phyloP scores from a whole-genome alignment of 2,888 invertebrate genomes.

The Watsonalla cultraria region DNA sequence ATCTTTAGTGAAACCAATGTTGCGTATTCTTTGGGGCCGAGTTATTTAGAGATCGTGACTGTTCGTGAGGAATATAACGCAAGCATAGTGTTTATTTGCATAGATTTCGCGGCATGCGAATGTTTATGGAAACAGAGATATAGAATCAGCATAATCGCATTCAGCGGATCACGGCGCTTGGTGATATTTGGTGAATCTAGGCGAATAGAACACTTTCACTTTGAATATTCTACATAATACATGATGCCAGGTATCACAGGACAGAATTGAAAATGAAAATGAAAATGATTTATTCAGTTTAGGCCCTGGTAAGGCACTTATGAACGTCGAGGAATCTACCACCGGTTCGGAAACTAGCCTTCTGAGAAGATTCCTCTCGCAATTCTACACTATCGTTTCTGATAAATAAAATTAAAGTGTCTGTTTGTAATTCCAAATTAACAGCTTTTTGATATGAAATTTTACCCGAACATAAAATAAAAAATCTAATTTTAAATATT shows the following conservation, averaged over 20 bases:
- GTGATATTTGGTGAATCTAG: conserved; percentile 14
- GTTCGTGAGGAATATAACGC: not conserved
- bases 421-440: no score
- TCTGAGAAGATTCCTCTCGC: no score
- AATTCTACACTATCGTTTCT: no score
- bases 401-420: no score
- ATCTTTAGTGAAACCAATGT: conserved; percentile 66
- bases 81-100: conserved; percentile 7
- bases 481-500: no score
- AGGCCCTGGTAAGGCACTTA: no score
- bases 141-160: conserved; percentile 35
- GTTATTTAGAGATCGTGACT: not conserved
- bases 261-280: not conserved
- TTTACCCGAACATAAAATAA: no score
- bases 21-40: conserved; percentile 10
- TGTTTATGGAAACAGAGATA: conserved; percentile 26
- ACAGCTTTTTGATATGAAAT: no score
- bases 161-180: conserved; percentile 22
- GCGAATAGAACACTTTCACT: conserved; percentile 20
- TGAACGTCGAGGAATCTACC: no score
- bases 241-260: not conserved
- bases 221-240: not conserved
- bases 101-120: conserved; percentile 17
- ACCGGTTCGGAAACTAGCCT: no score
- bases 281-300: not conserved